Evolutionary conservation across 2,888 invertebrate species (phyloP), one percentile per base, ranked within the genome.

Genomic region (Melipona beecheii): DNA sequence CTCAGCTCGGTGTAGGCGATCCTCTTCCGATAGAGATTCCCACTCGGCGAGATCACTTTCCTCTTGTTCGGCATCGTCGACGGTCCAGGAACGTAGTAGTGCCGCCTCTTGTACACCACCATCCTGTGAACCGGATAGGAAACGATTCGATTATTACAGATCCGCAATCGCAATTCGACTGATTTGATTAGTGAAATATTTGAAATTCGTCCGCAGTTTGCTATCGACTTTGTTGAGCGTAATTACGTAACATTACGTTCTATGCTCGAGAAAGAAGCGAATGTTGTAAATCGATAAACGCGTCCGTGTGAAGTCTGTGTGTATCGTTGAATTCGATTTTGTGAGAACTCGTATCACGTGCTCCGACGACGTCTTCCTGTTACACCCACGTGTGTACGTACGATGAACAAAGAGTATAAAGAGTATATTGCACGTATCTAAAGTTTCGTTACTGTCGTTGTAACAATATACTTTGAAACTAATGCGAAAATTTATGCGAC

Each of bases 1-100:
- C 91, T 94, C 52, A 94, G 91, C 84, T 94, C 94, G 79, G 94
- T 94, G 86, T 94, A 94, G 64, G 93, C 94, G 82, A 93, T 90
- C 54, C 93, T 91, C 81, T 94, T 94, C 49, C 93, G 91, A 77
- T 93, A 93, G 19, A 93, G 79, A 54, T 90, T 91, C n/a, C 87
- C 87, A 11, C 81, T 73, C 21, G 86, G 84, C 19, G 87, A 49
- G 43, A 85, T 36, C 65, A 76, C 62, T 49, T 89, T 88, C 73
- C 91, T 83, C 58, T 78, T 90, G 81, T 91, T 91, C 27, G 91
- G 90, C 90, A 90, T 90, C 76, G 92, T 92, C 60, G 93, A 91
- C n/a, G 92, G 92, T 6, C 91, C 91, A 2, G 93, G 92, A 0
- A 85, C 89, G 83, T 92, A 91, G 71, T 94, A 93, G 58, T 94